Conservation (phyloP, 1,140 invertebrate species). For the Lordiphosa stackelbergi region DNA sequence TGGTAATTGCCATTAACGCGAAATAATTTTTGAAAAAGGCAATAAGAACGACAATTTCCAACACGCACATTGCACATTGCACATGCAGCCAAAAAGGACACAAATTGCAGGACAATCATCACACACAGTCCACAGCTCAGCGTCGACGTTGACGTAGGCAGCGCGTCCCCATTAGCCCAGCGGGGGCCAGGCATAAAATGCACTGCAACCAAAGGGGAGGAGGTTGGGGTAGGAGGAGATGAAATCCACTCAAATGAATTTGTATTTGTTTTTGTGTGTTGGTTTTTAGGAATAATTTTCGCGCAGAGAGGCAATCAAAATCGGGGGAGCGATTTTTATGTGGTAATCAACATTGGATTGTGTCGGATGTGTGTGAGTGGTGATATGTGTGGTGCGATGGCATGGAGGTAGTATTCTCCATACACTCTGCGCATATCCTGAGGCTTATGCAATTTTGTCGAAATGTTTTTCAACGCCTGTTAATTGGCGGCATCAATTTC, state of each 20-base stretch:
- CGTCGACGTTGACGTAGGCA: conserved; percentile 11
- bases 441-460: conserved; percentile 49
- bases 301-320: conserved; percentile 56
- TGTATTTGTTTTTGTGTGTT: conserved; percentile 57
- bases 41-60: conserved; percentile 69
- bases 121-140: conserved; percentile 2
- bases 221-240: conserved; percentile 14
- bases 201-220: conserved; percentile 36
- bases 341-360: conserved; percentile 71
- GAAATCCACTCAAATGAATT: conserved; percentile 72
- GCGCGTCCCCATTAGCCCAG: conserved; percentile 34
- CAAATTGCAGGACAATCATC: conserved; percentile 71
- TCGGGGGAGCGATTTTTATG: conserved; percentile 63
- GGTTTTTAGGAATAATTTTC: conserved; percentile 68
- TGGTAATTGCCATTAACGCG: conserved; percentile 74
- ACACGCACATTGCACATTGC: conserved; percentile 43
- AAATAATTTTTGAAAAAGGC: conserved; percentile 70
- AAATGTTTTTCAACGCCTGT: conserved; percentile 51
- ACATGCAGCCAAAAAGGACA: conserved; percentile 37
- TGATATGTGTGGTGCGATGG: conserved; percentile 51
- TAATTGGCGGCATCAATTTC: conserved; percentile 53
- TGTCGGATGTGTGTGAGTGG: conserved; percentile 59
- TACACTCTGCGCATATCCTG: conserved; percentile 9
- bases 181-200: conserved; percentile 45
- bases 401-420: conserved; percentile 46